Evolutionary conservation across 2,113 vertebrate genomes (phyloP).

Genomic region (Coregonus clupeaformis): DNA sequence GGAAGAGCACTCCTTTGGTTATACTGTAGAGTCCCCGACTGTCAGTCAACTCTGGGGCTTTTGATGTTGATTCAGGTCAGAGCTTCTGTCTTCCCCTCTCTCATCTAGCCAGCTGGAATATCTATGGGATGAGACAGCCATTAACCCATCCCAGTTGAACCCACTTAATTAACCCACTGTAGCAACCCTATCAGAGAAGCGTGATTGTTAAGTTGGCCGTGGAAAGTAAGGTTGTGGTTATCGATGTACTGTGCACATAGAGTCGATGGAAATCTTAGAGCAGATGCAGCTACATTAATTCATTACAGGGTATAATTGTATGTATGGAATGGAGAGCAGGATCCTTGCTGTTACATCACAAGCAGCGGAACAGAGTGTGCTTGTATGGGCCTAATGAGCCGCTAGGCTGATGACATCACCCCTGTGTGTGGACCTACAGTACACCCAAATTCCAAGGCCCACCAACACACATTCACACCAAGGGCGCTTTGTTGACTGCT

Average conservation of each 20-base stretch:
- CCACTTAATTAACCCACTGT: not conserved
- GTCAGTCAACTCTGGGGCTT: not conserved
- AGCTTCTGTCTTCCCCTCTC: not conserved
- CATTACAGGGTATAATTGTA: no score
- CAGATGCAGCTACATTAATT: not conserved
- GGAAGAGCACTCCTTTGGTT: not conserved
- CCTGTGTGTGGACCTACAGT: not conserved
- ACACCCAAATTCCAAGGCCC: not conserved
- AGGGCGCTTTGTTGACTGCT: not conserved
- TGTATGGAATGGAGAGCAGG: no score
- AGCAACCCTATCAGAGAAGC: no score
- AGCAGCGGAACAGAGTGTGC: not conserved
- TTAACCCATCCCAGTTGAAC: not conserved
- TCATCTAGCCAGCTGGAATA: not conserved
- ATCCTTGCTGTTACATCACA: not conserved
- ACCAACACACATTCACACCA: not conserved
- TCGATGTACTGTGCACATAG: not conserved
- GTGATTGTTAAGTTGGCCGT: no score
- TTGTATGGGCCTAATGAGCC: not conserved
- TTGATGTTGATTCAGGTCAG: not conserved
- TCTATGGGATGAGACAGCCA: not conserved
- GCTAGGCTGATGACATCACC: not conserved
- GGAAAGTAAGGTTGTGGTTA: no score
- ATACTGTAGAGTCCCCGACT: not conserved
- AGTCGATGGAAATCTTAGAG: not conserved